A percentile compares a stretch with the other conserved stretches of the same genome.
phyloP scores from a whole-genome alignment of 2,888 invertebrate species.

The Zelleria hepariella region DNA sequence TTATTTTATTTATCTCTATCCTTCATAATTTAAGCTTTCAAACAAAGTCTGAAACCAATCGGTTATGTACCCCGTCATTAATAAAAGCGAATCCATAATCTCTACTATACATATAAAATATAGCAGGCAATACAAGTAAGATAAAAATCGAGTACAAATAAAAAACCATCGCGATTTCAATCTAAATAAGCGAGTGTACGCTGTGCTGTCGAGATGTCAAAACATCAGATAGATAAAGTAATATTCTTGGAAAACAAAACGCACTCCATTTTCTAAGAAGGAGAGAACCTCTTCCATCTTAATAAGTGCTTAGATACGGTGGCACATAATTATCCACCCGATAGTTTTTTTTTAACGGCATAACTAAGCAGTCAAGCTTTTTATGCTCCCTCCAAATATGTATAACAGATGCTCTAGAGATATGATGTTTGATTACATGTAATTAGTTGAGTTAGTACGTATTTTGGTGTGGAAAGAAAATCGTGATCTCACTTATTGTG shows the following conservation, averaged over 20 bases:
- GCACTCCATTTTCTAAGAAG: constrained; percentile 26
- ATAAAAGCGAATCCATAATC: too few species aligned
- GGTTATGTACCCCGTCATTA: too few species aligned
- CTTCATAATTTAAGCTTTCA: too few species aligned
- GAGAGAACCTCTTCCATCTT: constrained; percentile 20
- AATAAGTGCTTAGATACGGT: constrained; percentile 17
- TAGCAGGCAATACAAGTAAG: background rate
- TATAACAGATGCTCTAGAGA: background rate
- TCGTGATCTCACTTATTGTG: background rate
- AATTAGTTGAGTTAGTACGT: background rate
- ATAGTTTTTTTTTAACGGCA: constrained; percentile 13
- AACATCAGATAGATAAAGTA: constrained; percentile 34
- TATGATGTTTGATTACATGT: constrained; percentile 2
- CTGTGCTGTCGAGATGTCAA: constrained; percentile 26
- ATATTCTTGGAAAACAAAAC: constrained; percentile 31
- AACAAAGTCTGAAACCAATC: too few species aligned
- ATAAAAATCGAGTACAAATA: too few species aligned
- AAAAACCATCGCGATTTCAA: background rate
- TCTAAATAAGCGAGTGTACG: constrained; percentile 5
- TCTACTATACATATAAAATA: too few species aligned
- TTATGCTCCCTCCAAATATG: background rate
- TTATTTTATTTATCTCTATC: too few species aligned
- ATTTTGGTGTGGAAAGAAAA: background rate
- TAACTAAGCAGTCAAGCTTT: constrained; percentile 8
- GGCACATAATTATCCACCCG: constrained; percentile 21